Base-by-base conservation (phyloP, 2,888 invertebrate species). In the Nymphalis c-album region DNA sequence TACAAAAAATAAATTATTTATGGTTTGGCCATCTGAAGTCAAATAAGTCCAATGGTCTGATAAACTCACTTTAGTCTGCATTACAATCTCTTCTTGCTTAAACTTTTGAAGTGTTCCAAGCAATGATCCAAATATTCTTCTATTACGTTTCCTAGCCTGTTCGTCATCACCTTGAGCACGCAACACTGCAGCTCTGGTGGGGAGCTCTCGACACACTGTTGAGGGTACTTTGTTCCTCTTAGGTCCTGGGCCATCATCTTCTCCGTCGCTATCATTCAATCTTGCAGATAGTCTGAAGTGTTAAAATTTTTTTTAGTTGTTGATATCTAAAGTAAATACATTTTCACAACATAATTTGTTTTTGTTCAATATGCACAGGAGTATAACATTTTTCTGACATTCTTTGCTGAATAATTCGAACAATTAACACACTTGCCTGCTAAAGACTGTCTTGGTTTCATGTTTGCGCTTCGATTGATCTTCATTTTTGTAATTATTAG, bases 71-170 rank as follows among this genome's bases (percentile, higher is more conserved):
- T 96, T 97, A 77, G 96, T 96, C 86, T 97, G 97, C 74, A 97
- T 90, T 65, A 95, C 96, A 67, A 97, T 97, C 88, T 98, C 98
- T 82, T 99, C 98, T 81, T 97, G 97, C 79, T 98, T 96, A 85
- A 99, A 99, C 85, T 97, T 97, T 83, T 98, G 97, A 76, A 99
- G 88, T 17, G 99, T 99, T 6, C 99, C 99, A 64, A 99, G 89
- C 55, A 99, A 92, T 22, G 98, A 96, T 10, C 99, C 98, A 91
- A 99, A 99, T 96, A 99, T 99, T 67, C 99, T 94, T 72, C 96
- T 94, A 88, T 99, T 99, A 74, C 99, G 93, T 31, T 94, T 96
- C 70, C 95, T 93, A 20, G 95, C 97, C 79, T 96, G 95, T 74
- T 96, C 96, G 85, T 98, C 98, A 10, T 94, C 94, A 60, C 95